phyloP scores from a whole-genome alignment of 2,113 vertebrate genomes.

The Ginglymostoma cirratum region DNA sequence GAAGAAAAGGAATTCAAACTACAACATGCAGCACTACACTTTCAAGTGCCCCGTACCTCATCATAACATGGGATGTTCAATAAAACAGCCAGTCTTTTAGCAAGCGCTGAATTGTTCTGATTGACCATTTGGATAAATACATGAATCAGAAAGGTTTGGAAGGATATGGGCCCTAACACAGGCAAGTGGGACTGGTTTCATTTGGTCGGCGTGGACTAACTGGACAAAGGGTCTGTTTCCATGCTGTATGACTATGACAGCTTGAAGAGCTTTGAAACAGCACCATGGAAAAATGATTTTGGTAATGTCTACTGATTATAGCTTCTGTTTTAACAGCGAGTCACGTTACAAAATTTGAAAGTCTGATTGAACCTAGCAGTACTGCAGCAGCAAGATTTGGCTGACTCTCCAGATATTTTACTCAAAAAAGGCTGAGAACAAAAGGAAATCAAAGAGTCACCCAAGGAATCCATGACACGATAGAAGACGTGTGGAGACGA shows the following conservation, averaged over 20 bases:
- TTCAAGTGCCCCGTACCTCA: too few species aligned
- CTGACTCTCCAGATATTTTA: neutral
- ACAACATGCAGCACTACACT: neutral
- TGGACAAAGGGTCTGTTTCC: too few species aligned
- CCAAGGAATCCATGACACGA: neutral
- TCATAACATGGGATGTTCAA: neutral
- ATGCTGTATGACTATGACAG: neutral
- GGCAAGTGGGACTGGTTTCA: too few species aligned
- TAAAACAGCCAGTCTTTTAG: neutral
- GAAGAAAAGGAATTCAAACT: neutral
- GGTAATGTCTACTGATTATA: neutral
- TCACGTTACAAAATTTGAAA: neutral
- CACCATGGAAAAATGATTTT: neutral
- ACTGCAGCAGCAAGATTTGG: neutral
- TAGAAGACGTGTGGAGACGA: neutral
- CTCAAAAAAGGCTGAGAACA: neutral
- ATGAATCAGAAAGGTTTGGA: too few species aligned
- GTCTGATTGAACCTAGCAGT: neutral
- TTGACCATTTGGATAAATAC: neutral
- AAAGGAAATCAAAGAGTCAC: neutral
- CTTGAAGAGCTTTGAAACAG: neutral
- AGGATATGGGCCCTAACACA: too few species aligned
- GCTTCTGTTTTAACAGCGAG: constrained; percentile 4
- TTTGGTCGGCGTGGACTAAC: too few species aligned
- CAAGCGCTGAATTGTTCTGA: neutral